phyloP scores from a whole-genome alignment of 1,140 invertebrate genomes.

The Diachasmimorpha longicaudata region DNA sequence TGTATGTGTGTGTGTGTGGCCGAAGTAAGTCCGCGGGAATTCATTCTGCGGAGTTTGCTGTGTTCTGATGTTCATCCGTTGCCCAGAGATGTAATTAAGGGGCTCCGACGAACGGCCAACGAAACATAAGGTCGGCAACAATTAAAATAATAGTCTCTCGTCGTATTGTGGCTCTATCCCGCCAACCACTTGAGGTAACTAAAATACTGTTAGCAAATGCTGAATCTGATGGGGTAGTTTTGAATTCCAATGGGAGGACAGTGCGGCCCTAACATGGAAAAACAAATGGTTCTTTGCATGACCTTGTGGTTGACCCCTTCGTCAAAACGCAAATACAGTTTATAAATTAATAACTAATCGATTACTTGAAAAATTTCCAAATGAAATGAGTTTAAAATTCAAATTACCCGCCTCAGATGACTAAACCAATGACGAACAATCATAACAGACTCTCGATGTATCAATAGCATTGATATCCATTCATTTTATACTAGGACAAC shows the following conservation, averaged over 20 bases:
- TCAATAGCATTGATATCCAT: too few relatives aligned
- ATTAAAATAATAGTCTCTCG: conserved; percentile 55
- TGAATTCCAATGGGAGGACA: not conserved
- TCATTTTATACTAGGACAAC: too few relatives aligned
- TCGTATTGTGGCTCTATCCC: not conserved
- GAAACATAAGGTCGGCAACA: conserved; percentile 43
- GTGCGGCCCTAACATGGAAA: too few relatives aligned
- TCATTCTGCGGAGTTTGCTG: conserved; percentile 32
- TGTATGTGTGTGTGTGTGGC: conserved; percentile 15
- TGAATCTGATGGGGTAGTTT: not conserved
- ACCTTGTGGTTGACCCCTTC: too few relatives aligned
- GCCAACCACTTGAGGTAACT: not conserved
- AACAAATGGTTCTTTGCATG: too few relatives aligned
- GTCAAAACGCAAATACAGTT: too few relatives aligned
- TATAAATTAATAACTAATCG: too few relatives aligned
- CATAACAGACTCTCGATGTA: too few relatives aligned
- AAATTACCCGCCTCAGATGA: too few relatives aligned
- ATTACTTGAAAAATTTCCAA: too few relatives aligned
- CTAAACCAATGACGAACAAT: too few relatives aligned
- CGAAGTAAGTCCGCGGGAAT: conserved; percentile 41
- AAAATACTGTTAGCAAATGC: not conserved
- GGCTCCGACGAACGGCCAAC: conserved; percentile 12
- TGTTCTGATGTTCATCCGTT: conserved; percentile 17
- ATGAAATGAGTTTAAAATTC: too few relatives aligned
- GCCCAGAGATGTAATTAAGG: conserved; percentile 47